Base-by-base conservation (phyloP, 2,888 invertebrate genomes). In the Sminthurinus aureus region DNA sequence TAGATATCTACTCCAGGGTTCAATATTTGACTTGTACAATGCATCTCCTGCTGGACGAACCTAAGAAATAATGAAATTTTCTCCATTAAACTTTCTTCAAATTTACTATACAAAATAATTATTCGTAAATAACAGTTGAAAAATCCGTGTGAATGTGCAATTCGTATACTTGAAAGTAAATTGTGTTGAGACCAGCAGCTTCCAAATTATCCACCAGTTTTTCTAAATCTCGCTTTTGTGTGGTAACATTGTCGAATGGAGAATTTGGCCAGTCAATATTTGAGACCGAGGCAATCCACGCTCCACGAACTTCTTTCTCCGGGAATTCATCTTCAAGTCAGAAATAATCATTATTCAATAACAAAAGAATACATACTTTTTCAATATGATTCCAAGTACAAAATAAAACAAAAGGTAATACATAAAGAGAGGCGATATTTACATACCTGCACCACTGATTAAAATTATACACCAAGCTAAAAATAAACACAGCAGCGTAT, bases 241-340 rank as follows among this genome's bases (percentile, higher is more conserved):
- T 66, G 0, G 82, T 75, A 13, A 85, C 85, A 50, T 79, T 85
- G 24, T 85, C 78, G 22, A 74, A 26, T 0, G 84, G 84, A 13
- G 85, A 85, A 13, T 58, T 78, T 11, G 87, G 87, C 85, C 85
- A 87, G 81, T 87, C 87, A 12, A 87, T 87, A 58, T 87, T 87
- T 11, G 71, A 64, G 15, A 87, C 87, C 6, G 87, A 87, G 2
- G 87, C 87, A 18, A 87, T 75, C 85, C 86, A 87, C 18, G 84
- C 85, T 18, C 86, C 87, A 26, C 87, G 81, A 38, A 79, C 79
- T 79, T 87, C 87, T 22, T 85, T 64, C 0, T 85, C 85, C 58
- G 87, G 87, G 67, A 85, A 85, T n/a, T 79, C 38, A n/a, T 83
- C 87, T 87, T 74, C 58, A 0, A n/a, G n/a, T n/a, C n/a, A n/a